Evolutionary conservation across 2,113 vertebrate species (phyloP).

Genomic region (Rhagologus leucostigma): DNA sequence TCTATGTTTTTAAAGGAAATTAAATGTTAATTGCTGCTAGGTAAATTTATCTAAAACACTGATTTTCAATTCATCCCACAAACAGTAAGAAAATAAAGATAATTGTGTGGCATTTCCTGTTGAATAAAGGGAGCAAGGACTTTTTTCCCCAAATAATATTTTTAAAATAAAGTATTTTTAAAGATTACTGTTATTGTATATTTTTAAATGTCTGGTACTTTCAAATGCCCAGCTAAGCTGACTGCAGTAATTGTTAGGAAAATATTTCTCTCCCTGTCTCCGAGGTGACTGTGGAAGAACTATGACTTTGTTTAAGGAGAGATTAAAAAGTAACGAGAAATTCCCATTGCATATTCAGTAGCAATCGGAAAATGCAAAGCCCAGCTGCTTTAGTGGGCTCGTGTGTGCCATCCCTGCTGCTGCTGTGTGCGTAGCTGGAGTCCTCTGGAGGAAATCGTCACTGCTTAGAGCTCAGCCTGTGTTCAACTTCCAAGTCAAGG

Average conservation of each 20-base stretch:
- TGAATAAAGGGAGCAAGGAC: constrained; percentile 1
- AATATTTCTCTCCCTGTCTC: constrained; percentile 32
- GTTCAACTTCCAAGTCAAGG: neutral
- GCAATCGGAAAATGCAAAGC: neutral
- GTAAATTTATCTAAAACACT: constrained; percentile 17
- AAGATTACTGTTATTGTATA: constrained; percentile 3
- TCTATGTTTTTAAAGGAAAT: constrained; percentile 54
- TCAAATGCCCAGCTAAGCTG: neutral
- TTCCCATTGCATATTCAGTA: neutral
- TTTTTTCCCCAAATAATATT: neutral
- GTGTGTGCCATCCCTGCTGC: neutral
- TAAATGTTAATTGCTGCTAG: constrained; percentile 52
- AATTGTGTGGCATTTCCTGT: constrained; percentile 65
- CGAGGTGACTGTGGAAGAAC: constrained; percentile 10
- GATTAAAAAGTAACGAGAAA: constrained; percentile 1
- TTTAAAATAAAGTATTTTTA: constrained; percentile 49
- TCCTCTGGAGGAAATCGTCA: neutral
- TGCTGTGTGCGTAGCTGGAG: neutral
- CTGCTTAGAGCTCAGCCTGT: neutral
- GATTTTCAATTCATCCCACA: constrained; percentile 31
- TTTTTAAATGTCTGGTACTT: constrained; percentile 25
- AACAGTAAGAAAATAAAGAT: constrained; percentile 64
- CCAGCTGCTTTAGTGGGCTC: neutral
- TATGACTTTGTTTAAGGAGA: constrained; percentile 36
- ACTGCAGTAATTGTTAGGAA: constrained; percentile 34